Evolutionary conservation across 2,888 invertebrate species (phyloP).

Genomic region (Sinohyriopsis cumingii): DNA sequence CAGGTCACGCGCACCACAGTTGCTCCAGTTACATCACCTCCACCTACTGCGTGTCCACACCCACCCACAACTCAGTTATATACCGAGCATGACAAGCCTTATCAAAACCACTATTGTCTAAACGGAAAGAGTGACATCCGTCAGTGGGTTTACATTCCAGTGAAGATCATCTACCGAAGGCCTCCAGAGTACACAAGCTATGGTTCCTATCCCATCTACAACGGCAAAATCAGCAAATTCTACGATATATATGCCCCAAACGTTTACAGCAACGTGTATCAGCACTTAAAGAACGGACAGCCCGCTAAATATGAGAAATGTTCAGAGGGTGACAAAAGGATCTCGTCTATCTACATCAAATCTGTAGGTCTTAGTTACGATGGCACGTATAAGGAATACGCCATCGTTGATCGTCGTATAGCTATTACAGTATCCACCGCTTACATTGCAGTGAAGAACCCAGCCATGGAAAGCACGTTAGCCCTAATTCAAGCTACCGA

Average conservation of each 20-base stretch:
- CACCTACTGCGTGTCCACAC: too few relatives aligned
- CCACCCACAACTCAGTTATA: too few relatives aligned
- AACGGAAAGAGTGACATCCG: conserved; percentile 52
- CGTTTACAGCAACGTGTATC: conserved; percentile 34
- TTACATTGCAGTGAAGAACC: conserved; percentile 51
- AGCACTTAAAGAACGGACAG: conserved; percentile 25
- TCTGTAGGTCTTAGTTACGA: conserved; percentile 59
- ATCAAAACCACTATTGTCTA: conserved; percentile 59
- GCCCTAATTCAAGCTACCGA: conserved; percentile 55
- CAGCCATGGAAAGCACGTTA: conserved; percentile 28
- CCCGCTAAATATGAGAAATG: conserved; percentile 40
- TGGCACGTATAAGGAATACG: conserved; percentile 58
- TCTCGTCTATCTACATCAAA: conserved; percentile 52
- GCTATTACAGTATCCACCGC: conserved; percentile 55
- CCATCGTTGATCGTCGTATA: conserved; percentile 58
- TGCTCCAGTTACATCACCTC: too few relatives aligned
- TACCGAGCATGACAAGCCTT: conserved; percentile 21
- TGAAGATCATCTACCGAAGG: conserved; percentile 51
- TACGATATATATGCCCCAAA: conserved; percentile 57
- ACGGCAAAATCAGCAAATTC: conserved; percentile 35
- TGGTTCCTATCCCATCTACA: conserved; percentile 47
- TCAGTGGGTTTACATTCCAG: conserved; percentile 59
- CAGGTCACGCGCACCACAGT: conserved; percentile 9
- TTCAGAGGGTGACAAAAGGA: conserved; percentile 33
- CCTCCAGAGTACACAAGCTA: conserved; percentile 52